Base-by-base conservation (phyloP, 2,888 invertebrate species). In the Gortyna flavago region DNA sequence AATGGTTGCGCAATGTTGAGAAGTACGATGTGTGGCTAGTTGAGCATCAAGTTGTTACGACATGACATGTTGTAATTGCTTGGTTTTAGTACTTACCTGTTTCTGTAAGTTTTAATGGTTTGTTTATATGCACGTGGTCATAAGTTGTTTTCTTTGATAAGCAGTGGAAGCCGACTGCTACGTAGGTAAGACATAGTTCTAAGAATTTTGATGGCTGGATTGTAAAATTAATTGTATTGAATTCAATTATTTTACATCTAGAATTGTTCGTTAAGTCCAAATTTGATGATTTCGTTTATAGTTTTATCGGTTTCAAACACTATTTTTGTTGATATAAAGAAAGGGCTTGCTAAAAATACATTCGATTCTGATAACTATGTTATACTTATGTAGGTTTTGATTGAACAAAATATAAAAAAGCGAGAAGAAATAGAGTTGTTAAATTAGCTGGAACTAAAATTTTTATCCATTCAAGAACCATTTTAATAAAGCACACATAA, bases 1-100 rank as follows among this genome's bases (percentile, higher is more conserved):
- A 80, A 80, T 80, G 79, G 54, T 81, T 84, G 72, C 79, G 71
- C 41, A 75, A 75, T 88, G 70, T 41, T 68, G 59, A 78, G 83
- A 83, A 86, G 68, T 82, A 29, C 13, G n/a, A 16, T 5, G 48
- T n/a, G 25, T 38, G 44, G 13, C 25, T 8, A 8, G 35, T 72
- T 77, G 75, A 72, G 44, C 77, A 51, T 66, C n/a, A 77, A 79
- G 54, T 67, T 72, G 78, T 81, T 83, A 66, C 77, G 74, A 79
- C 74, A 79, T 77, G 32, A 0, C 29, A 41, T 68, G 67, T 32
- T 70, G 35, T 69, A 69, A 75, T 85, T 80, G 29, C 13, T 66
- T 73, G 16, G 29, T 16, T 35, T 51, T 11, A 41, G 29, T 51
- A 35, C n/a, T n/a, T n/a, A n/a, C 8, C 2, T 16, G 21, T n/a